Percentiles rank a stretch among this genome's conserved stretches.
These are phyloP conservation scores for Penaeus monodon DNA, from an alignment of 2,888 invertebrate species.

Conservation along the genomic window DNA sequence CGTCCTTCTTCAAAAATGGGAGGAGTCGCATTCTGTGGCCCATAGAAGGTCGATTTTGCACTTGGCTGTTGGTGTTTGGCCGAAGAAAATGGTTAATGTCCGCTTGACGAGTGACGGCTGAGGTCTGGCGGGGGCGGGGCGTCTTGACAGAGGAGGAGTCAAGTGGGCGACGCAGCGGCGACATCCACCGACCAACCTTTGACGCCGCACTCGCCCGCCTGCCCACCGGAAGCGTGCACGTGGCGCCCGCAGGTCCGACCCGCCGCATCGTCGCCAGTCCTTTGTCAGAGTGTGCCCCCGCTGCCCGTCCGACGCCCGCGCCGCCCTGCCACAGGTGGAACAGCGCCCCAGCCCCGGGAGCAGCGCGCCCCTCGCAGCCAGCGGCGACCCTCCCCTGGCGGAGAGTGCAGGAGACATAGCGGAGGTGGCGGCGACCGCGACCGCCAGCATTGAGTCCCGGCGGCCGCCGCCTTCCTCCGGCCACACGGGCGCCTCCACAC, in stretches of 20 bases:
- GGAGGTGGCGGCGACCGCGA: conserved; percentile 1
- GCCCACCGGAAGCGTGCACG: conserved; percentile 43
- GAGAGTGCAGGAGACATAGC: background rate
- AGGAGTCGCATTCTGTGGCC: conserved; percentile 29
- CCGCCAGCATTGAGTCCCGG: conserved; percentile 57
- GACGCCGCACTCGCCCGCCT: conserved; percentile 43
- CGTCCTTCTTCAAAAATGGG: conserved; percentile 51
- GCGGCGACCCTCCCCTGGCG: background rate
- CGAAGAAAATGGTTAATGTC: conserved; percentile 31
- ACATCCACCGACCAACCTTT: conserved; percentile 54
- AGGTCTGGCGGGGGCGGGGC: conserved; percentile 51
- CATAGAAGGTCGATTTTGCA: background rate
- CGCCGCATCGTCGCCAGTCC: conserved; percentile 1
- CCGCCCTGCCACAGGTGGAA: too few species aligned
- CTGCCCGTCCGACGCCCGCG: background rate
- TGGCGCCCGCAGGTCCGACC: conserved; percentile 21
- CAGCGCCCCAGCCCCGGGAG: background rate
- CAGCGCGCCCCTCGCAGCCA: conserved; percentile 1
- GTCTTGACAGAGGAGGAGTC: conserved; percentile 59
- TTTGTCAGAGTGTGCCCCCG: conserved; percentile 1
- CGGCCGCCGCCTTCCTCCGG: conserved; percentile 48
- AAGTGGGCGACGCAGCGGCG: conserved; percentile 56
- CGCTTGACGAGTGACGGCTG: conserved; percentile 37
- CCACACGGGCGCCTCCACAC: conserved; percentile 46
- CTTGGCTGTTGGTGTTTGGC: conserved; percentile 7